A percentile compares a stretch with the other conserved stretches of the same genome.
These are phyloP conservation scores for Danio choprae DNA, from an alignment of 2,797 vertebrate species.

Conservation along the genomic window DNA sequence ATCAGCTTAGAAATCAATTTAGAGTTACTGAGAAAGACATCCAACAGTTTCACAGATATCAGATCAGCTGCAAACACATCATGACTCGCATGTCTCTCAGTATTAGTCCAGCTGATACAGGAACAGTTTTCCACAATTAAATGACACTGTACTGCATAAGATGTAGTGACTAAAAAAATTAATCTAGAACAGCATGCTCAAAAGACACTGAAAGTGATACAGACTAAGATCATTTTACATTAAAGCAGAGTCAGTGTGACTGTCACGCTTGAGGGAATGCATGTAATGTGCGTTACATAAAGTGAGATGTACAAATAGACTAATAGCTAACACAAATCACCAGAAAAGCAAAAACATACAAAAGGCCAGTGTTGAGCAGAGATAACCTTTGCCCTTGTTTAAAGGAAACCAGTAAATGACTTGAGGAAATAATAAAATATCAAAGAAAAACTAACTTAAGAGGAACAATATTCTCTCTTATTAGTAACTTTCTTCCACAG, in stretches of 20 bases:
- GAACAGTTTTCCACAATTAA: background rate
- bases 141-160: background rate
- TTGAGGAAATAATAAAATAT: background rate
- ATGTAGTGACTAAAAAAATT: background rate
- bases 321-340: slow-evolving; percentile 9
- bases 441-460: background rate
- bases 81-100: slow-evolving; percentile 17
- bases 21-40: slow-evolving; percentile 71
- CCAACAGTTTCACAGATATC: slow-evolving; percentile 60
- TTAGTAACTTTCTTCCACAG: background rate
- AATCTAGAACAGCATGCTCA: slow-evolving; percentile 22
- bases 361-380: background rate
- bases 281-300: slow-evolving; percentile 21
- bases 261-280: slow-evolving; percentile 15
- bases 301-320: slow-evolving; percentile 9
- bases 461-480: slow-evolving; percentile 6
- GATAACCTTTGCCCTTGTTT: slow-evolving; percentile 11
- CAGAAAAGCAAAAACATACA: slow-evolving; percentile 5
- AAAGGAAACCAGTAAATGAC: background rate
- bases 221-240: slow-evolving; percentile 37
- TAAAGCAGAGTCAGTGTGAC: slow-evolving; percentile 21
- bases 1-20: slow-evolving; percentile 54
- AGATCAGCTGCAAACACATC: slow-evolving; percentile 61
- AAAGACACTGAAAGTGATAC: slow-evolving; percentile 35
- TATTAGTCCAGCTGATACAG: slow-evolving; percentile 1